phyloP scores from a whole-genome alignment of 2,797 vertebrate genomes.

The Leuciscus waleckii region DNA sequence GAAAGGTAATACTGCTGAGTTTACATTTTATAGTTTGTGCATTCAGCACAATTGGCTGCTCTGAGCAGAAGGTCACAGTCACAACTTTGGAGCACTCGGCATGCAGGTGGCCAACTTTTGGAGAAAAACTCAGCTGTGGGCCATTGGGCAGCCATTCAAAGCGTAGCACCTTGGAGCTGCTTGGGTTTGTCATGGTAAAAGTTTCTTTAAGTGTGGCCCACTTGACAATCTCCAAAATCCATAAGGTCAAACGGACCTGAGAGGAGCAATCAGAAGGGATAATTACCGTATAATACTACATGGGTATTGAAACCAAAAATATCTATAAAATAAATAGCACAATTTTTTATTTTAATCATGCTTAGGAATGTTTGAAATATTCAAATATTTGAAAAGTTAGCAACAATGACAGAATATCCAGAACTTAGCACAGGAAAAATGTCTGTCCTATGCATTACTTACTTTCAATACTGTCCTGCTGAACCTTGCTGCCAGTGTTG shows the following conservation, averaged over 20 bases:
- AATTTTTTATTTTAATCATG: background rate
- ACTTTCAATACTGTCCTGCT: constrained; percentile 69
- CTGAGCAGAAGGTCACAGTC: constrained; percentile 81
- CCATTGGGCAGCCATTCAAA: constrained; percentile 85
- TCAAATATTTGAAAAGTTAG: background rate
- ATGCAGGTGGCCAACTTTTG: constrained; percentile 90
- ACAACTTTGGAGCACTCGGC: constrained; percentile 86
- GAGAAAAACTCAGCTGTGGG: constrained; percentile 80
- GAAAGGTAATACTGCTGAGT: constrained; percentile 78
- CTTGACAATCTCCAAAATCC: constrained; percentile 84
- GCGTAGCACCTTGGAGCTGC: constrained; percentile 73
- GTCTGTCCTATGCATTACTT: background rate
- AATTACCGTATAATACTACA: background rate
- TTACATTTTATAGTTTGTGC: constrained; percentile 78
- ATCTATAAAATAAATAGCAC: background rate
- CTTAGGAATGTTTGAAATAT: background rate
- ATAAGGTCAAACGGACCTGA: constrained; percentile 78
- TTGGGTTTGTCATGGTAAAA: constrained; percentile 88
- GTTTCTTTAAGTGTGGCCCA: constrained; percentile 74
- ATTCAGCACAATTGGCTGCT: constrained; percentile 70
- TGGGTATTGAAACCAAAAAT: background rate
- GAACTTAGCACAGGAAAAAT: background rate
- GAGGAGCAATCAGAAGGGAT: constrained; percentile 12
- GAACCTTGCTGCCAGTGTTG: constrained; percentile 72
- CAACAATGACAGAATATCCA: background rate